Conservation (phyloP, 2,797 vertebrate species). For the Oceanodroma leucorhoa region DNA sequence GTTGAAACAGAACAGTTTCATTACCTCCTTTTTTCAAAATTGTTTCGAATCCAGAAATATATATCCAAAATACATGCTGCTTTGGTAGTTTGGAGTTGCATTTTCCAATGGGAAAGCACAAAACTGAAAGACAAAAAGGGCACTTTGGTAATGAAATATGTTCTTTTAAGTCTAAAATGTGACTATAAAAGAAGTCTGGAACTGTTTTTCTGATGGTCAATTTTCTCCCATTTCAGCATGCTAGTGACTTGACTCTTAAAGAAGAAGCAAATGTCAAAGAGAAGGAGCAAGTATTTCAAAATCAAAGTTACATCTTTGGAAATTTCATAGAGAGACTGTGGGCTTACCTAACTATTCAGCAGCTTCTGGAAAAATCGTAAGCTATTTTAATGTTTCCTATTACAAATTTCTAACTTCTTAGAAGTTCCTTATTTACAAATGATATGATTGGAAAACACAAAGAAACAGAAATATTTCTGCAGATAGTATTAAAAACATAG, state of each 20-base stretch:
- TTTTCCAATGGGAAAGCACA: background rate
- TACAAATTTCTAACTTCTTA: background rate
- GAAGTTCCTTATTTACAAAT: background rate
- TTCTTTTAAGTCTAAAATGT: background rate
- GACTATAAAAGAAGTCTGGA: background rate
- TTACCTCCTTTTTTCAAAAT: background rate
- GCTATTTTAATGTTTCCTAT: background rate
- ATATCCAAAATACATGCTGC: background rate
- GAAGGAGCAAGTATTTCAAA: constrained; percentile 75
- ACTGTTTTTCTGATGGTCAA: background rate
- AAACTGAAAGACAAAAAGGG: background rate
- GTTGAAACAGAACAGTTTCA: background rate
- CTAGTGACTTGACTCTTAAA: constrained; percentile 69
- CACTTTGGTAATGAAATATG: background rate
- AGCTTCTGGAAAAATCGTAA: constrained; percentile 84
- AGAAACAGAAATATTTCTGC: background rate
- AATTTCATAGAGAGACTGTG: constrained; percentile 90
- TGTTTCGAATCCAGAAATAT: background rate
- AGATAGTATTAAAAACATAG: background rate
- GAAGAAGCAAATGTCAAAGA: constrained; percentile 65
- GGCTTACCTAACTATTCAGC: constrained; percentile 91
- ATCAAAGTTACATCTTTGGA: constrained; percentile 87
- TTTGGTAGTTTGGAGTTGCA: background rate
- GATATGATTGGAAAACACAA: background rate
- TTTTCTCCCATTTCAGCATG: constrained; percentile 39